These are phyloP conservation scores for Gallinago nigripennis DNA, from an alignment of 2,797 vertebrate genomes.

Conservation along the genomic window DNA sequence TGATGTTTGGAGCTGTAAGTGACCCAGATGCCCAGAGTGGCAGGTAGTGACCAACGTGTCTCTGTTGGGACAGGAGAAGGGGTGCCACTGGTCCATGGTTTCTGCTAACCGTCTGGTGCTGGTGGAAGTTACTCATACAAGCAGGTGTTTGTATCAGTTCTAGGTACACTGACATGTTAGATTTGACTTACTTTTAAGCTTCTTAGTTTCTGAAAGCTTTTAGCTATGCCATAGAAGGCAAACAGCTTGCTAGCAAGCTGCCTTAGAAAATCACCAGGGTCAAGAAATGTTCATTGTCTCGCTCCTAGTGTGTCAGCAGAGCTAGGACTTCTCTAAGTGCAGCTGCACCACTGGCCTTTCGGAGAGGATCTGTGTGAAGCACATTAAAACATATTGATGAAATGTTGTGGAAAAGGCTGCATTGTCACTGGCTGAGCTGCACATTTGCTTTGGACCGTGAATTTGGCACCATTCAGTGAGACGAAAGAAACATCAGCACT, in stretches of 20 bases:
- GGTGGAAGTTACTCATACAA: neutral
- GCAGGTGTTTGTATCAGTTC: neutral
- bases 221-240: neutral
- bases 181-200: neutral
- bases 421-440: neutral
- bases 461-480: neutral
- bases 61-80: neutral
- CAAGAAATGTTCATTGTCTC: neutral
- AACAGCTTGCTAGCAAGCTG: neutral
- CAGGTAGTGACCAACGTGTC: fast-evolving
- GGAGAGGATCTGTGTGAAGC: neutral
- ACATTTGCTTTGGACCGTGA: conserved; percentile 34
- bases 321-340: neutral
- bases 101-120: neutral
- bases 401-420: conserved; percentile 31
- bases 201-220: neutral
- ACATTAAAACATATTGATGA: neutral
- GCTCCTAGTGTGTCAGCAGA: neutral
- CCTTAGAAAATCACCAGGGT: neutral
- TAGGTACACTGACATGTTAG: neutral
- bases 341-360: neutral
- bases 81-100: neutral
- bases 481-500: neutral
- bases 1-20: neutral
- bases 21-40: fast-evolving